Percentiles rank a stretch among this genome's conserved stretches.
Conservation (phyloP, 2,888 invertebrate genomes). For the Habroteleia sp. region DNA sequence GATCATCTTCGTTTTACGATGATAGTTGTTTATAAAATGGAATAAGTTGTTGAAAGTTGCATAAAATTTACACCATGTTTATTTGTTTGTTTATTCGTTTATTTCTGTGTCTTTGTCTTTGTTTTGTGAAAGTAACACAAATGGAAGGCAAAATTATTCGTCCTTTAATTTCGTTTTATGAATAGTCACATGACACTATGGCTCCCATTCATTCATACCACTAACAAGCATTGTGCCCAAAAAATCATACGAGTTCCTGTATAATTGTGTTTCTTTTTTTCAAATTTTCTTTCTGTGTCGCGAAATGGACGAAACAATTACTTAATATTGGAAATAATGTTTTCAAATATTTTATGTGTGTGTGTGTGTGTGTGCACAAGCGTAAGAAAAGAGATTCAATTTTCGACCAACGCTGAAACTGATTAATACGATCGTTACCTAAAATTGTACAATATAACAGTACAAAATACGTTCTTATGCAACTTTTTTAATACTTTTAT, state of each 20-base stretch:
- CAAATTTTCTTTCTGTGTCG: background rate
- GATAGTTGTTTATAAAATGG: conserved; percentile 13
- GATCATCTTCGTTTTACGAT: conserved; percentile 19
- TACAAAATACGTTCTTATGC: too few species aligned
- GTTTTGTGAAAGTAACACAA: background rate
- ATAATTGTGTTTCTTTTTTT: background rate
- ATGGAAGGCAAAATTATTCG: conserved; percentile 5
- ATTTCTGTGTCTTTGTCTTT: too few species aligned
- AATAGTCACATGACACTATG: background rate
- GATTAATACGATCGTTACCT: too few species aligned
- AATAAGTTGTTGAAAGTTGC: conserved; percentile 19
- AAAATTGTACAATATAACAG: too few species aligned
- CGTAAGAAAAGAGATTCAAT: too few species aligned
- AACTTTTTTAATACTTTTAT: too few species aligned
- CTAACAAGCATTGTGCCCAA: background rate
- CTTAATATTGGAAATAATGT: too few species aligned
- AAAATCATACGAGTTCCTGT: background rate
- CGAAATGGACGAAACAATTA: background rate
- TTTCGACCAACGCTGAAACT: too few species aligned
- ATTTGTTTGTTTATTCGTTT: conserved; percentile 23
- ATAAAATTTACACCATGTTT: conserved; percentile 22
- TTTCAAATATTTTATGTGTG: too few species aligned
- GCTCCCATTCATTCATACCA: background rate
- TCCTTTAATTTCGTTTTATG: background rate
- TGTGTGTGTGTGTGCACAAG: too few species aligned